A percentile compares a stretch with the other conserved stretches of the same genome.
These are phyloP conservation scores for Drosophila putrida DNA, from an alignment of 2,888 invertebrate genomes.

Conservation along the genomic window DNA sequence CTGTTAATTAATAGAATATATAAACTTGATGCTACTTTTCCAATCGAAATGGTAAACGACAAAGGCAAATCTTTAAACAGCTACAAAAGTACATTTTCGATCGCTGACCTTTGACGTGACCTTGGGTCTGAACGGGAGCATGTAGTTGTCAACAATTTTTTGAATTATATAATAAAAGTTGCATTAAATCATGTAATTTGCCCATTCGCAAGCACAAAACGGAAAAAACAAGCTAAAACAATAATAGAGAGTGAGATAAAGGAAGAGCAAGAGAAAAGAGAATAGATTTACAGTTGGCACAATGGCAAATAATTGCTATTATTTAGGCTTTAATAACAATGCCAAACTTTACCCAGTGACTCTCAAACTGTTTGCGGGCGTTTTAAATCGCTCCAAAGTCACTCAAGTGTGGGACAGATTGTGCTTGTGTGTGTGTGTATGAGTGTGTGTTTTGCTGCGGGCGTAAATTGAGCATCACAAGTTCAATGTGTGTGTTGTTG, in stretches of 20 bases:
- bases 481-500: slow-evolving; percentile 53
- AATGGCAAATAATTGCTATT: slow-evolving; percentile 56
- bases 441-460: slow-evolving; percentile 43
- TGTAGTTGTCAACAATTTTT: slow-evolving; percentile 33
- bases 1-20: slow-evolving; percentile 29
- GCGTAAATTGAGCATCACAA: slow-evolving; percentile 70
- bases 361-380: slow-evolving; percentile 53
- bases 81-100: neutral
- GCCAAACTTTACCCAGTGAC: slow-evolving; percentile 31
- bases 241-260: slow-evolving; percentile 22
- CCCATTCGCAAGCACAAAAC: slow-evolving; percentile 53
- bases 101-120: slow-evolving; percentile 43
- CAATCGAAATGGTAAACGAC: neutral
- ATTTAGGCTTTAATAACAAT: slow-evolving; percentile 47
- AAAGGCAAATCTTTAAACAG: slow-evolving; percentile 4
- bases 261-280: slow-evolving; percentile 16
- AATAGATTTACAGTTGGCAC: slow-evolving; percentile 45
- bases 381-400: slow-evolving; percentile 44
- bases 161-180: slow-evolving; percentile 49
- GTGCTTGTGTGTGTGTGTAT: slow-evolving; percentile 9
- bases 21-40: slow-evolving; percentile 7
- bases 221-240: slow-evolving; percentile 32
- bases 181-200: slow-evolving; percentile 64
- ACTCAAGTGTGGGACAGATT: slow-evolving; percentile 39
- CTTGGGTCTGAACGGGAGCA: slow-evolving; percentile 64